A percentile compares a stretch with the other conserved stretches of the same genome.
Evolutionary conservation across 2,797 vertebrate genomes (phyloP).

Genomic region (Spinus olivaceus): DNA sequence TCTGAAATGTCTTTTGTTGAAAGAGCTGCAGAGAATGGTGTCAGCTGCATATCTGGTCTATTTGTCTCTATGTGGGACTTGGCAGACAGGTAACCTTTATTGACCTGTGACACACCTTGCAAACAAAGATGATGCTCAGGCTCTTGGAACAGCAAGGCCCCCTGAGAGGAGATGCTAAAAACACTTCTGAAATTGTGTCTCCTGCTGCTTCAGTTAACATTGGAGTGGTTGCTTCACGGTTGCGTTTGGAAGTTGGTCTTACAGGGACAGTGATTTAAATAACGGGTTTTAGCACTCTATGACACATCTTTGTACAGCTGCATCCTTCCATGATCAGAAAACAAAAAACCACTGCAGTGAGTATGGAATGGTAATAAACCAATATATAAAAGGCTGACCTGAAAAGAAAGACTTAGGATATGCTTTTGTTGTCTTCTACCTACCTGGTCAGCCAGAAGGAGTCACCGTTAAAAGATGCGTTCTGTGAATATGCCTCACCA

Average conservation of each 20-base stretch:
- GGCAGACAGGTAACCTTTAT: neutral
- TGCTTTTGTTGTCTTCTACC: neutral
- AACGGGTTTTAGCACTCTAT: neutral
- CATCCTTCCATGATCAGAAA: neutral
- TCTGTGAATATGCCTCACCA: neutral
- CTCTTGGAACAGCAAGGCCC: neutral
- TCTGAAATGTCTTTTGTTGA: neutral
- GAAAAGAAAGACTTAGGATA: neutral
- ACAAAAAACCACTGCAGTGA: neutral
- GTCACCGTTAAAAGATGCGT: neutral
- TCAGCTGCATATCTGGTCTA: neutral
- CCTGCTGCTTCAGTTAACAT: neutral
- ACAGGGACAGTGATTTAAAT: neutral
- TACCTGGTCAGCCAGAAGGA: neutral
- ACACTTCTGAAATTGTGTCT: neutral
- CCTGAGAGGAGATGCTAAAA: neutral
- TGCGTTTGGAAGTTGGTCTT: neutral
- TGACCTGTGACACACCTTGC: fast-evolving
- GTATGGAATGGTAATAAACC: neutral
- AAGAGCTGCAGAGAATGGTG: neutral
- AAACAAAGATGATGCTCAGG: neutral
- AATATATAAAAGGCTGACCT: neutral
- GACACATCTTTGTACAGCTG: neutral
- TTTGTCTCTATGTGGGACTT: neutral
- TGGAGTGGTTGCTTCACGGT: neutral